Evolutionary conservation across 1,140 invertebrate genomes (phyloP).

Genomic region (Diorhabda sublineata): DNA sequence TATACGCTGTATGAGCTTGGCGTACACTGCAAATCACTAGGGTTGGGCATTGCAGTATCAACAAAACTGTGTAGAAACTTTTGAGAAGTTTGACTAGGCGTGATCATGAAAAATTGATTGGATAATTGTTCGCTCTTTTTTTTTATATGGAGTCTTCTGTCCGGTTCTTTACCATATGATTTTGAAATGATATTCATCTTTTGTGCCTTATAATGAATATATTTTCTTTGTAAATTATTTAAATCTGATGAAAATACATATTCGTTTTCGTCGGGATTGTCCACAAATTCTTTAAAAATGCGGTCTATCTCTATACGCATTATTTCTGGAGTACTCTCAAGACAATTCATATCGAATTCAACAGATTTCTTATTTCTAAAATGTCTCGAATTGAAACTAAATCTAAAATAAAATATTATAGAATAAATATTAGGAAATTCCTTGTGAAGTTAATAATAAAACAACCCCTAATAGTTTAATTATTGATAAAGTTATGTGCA

Average conservation of each 20-base stretch:
- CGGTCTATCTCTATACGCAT: conserved; percentile 34
- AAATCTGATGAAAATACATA: conserved; percentile 62
- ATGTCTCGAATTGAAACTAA: too few relatives aligned
- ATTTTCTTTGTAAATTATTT: conserved; percentile 64
- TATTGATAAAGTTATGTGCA: too few relatives aligned
- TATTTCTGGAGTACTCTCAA: conserved; percentile 32
- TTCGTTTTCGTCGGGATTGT: conserved; percentile 27
- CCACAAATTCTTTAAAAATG: conserved; percentile 29
- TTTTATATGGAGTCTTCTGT: conserved; percentile 63
- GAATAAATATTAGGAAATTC: too few relatives aligned
- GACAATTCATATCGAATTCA: conserved; percentile 19
- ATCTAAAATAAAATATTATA: too few relatives aligned
- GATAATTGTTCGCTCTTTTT: conserved; percentile 57
- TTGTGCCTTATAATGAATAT: conserved; percentile 60
- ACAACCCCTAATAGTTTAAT: too few relatives aligned
- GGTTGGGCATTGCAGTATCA: conserved; percentile 32
- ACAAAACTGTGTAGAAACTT: conserved; percentile 53
- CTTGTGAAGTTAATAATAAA: too few relatives aligned
- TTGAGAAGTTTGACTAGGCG: conserved; percentile 54
- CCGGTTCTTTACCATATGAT: conserved; percentile 58
- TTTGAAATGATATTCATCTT: conserved; percentile 64
- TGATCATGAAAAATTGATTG: conserved; percentile 52
- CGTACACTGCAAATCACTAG: neutral
- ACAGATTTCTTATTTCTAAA: too few relatives aligned
- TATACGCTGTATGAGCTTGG: too few relatives aligned